Percentiles rank a stretch among this genome's conserved stretches.
These are phyloP conservation scores for Himalopsyche phryganea DNA, from an alignment of 1,140 invertebrate species.

Conservation along the genomic window DNA sequence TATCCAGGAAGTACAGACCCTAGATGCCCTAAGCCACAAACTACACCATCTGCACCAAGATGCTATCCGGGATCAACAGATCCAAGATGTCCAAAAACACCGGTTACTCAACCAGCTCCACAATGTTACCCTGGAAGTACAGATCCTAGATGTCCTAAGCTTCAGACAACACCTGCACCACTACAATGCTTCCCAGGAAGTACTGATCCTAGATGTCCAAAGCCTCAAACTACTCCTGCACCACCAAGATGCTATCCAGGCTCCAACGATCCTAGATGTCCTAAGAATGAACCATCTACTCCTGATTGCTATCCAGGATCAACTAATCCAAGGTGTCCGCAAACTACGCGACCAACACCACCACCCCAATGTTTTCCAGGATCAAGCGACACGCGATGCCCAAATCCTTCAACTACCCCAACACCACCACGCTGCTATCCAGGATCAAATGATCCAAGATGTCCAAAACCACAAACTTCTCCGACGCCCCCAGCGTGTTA, in stretches of 20 bases:
- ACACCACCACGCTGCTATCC: constrained; percentile 39
- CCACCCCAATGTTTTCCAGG: constrained; percentile 34
- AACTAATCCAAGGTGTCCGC: constrained; percentile 36
- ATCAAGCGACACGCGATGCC: constrained; percentile 34
- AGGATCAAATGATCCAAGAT: constrained; percentile 36
- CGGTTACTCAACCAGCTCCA: constrained; percentile 25
- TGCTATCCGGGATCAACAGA: constrained; percentile 42
- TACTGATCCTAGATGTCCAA: constrained; percentile 39
- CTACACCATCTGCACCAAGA: constrained; percentile 35
- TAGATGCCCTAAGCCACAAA: constrained; percentile 27
- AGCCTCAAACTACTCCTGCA: constrained; percentile 31
- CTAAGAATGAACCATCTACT: constrained; percentile 21
- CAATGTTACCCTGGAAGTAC: constrained; percentile 36
- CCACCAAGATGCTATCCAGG: constrained; percentile 55
- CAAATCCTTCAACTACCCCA: constrained; percentile 30
- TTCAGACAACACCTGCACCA: neutral
- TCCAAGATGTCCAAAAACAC: constrained; percentile 35
- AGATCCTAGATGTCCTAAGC: constrained; percentile 33
- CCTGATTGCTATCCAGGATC: constrained; percentile 42
- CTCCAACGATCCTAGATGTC: constrained; percentile 38
- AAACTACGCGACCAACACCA: constrained; percentile 26
- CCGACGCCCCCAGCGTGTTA: constrained; percentile 36
- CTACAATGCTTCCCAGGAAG: constrained; percentile 42
- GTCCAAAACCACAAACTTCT: constrained; percentile 36
- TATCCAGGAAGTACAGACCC: constrained; percentile 46